Percentiles rank a stretch among this genome's conserved stretches.
phyloP scores from a whole-genome alignment of 2,797 vertebrate species.

The Pelochelys cantorii region DNA sequence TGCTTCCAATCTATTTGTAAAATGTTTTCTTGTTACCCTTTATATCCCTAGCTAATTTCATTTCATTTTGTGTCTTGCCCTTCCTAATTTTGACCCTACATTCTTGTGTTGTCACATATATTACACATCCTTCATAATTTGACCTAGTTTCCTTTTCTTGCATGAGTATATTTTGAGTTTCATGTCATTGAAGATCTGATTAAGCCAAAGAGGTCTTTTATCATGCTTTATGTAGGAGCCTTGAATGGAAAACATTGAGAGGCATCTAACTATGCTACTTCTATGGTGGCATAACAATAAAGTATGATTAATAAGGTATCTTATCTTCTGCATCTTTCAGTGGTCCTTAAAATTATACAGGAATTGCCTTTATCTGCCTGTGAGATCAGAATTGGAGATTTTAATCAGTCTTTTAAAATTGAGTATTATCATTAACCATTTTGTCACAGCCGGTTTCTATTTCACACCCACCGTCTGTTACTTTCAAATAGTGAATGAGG shows the following conservation, averaged over 20 bases:
- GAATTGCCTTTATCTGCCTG: slow-evolving; percentile 32
- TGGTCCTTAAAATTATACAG: slow-evolving; percentile 58
- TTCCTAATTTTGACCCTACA: neutral
- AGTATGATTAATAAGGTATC: slow-evolving; percentile 57
- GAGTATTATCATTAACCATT: slow-evolving; percentile 38
- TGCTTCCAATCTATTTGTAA: neutral
- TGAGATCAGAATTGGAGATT: slow-evolving; percentile 52
- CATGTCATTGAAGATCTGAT: neutral
- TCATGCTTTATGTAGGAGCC: neutral
- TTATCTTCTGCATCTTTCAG: slow-evolving; percentile 46
- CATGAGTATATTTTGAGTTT: neutral
- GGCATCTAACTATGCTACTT: slow-evolving; percentile 5
- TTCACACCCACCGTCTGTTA: slow-evolving; percentile 66
- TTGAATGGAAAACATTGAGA: neutral
- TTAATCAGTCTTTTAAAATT: slow-evolving; percentile 42
- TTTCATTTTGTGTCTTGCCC: neutral
- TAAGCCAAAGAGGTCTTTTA: neutral
- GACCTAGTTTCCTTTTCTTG: no score
- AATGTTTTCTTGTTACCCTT: neutral
- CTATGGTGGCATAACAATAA: slow-evolving; percentile 32
- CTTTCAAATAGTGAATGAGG: slow-evolving; percentile 35
- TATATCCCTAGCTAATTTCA: neutral
- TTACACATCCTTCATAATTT: neutral
- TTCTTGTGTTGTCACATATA: neutral
- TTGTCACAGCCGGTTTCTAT: slow-evolving; percentile 55